Evolutionary conservation across 2,113 vertebrate genomes (phyloP), one percentile per base, ranked within the genome.

Genomic region (Perca flavescens): DNA sequence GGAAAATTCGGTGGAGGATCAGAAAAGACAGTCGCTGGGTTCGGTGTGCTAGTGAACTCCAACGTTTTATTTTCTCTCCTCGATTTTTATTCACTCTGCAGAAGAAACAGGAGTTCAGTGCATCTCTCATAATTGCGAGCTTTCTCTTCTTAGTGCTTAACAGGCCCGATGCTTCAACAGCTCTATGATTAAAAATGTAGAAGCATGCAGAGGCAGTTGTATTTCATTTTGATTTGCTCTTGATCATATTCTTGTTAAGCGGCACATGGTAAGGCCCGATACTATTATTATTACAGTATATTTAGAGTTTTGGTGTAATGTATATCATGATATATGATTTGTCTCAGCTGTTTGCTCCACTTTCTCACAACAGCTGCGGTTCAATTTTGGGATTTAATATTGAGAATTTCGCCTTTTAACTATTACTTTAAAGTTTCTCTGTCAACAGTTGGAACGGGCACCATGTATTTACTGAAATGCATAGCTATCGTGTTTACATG

Each of bases 1-100:
- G 67, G 58, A 67, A 62, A 52, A 78, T 64, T 28, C 22, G 52
- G 62, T 14, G 52, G 73, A 17, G 62, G 49, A 52, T 77, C 31
- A 73, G 25, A 6, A 36, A 36, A 63, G 66, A 40, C 31, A 46
- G 43, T 52, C 0, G 0, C 34, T 40, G 13, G 17, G 47, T 69
- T 69, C n/a, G 15, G 25, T 19, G 50, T 19, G 50, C 50, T 19
- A n/a, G 10, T 54, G 9, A 12, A 11, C 40, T 43, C 40, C 10
- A 40, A 40, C 9, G 10, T 43, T 61, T 69, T 15, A 21, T 43
- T 70, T n/a, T 60, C 28, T 40, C 19, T 31, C 21, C 69, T 68
- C 77, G 17, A 63, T 62, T 47, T 50, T 66, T 0, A 21, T 63
- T 74, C 16, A 62, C 49, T 67, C 58, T 56, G 67, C 1, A 36